Base-by-base conservation (phyloP, 2,113 vertebrate genomes). In the Gasterosteus aculeatus region DNA sequence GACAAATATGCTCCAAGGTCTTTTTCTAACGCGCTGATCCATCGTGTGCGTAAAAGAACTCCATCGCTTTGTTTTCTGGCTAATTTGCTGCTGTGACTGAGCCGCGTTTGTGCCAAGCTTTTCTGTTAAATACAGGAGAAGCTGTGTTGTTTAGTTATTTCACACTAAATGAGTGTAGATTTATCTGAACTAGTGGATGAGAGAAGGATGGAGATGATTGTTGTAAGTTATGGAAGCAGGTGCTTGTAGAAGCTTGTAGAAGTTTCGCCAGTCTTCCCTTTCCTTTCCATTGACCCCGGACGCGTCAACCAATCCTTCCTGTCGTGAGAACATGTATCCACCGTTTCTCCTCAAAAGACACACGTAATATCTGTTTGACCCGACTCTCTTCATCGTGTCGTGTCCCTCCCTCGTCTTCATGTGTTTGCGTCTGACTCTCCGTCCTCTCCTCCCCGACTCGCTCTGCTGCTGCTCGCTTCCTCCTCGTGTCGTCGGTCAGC, bases 41-140 rank as follows among this genome's bases (percentile, higher is more conserved):
- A 9, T 29, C 7, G 51, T 31, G 51, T 65, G 75, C 49, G 33
- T 75, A 74, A 69, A 71, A 51, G 47, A 68, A 57, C 26, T 3
- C 22, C 33, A 31, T 69, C 26, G 1, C 46, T 56, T 41, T 49
- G 31, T 51, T 79, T 73, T 53, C 14, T 75, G 69, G 18, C 53
- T 66, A 29, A 75, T 75, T 65, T 83, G 77, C 29, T n/a, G 84
- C 70, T 56, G 57, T 51, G 41, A 64, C 57, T 44, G 22, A 81
- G 49, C 62, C 67, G 61, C 1, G 5, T 16, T 19, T 47, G 61
- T 0, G 63, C 57, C 33, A 61, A 42, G 35, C 3, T 42, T 42
- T 11, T 12, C 39, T n/a, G 14, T 49, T 33, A 5, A 41, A 42
- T 46, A 9, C 15, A n/a, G 47, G 22, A 14, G 16, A 16, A 44